Percentiles rank a stretch among this genome's conserved stretches.
These are phyloP conservation scores for Trogon surrucura DNA, from an alignment of 2,113 vertebrate genomes.

Conservation along the genomic window DNA sequence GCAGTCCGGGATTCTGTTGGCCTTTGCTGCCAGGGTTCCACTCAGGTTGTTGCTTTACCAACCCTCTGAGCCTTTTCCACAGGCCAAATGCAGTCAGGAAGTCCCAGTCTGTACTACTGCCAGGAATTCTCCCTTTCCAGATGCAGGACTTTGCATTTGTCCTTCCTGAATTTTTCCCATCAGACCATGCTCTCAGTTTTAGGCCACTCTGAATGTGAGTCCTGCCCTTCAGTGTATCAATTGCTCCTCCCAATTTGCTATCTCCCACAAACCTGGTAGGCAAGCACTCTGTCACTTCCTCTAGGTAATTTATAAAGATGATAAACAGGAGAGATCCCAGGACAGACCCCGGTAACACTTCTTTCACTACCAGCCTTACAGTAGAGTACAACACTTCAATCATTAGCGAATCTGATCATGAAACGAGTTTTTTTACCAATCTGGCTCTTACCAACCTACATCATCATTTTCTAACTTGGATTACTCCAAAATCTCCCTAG, in stretches of 20 bases:
- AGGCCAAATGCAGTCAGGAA: background rate
- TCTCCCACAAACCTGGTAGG: background rate
- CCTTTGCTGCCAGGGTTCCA: background rate
- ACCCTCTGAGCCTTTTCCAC: background rate
- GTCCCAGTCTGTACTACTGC: background rate
- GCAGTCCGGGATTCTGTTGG: background rate
- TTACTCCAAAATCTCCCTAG: background rate
- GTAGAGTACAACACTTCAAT: background rate
- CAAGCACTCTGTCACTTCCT: background rate
- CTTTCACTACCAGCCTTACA: background rate
- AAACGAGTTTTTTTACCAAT: background rate
- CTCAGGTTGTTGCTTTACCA: background rate
- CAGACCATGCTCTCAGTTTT: background rate
- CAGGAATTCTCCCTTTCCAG: background rate
- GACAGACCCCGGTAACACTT: background rate
- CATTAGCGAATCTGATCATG: background rate
- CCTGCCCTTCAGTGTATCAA: background rate
- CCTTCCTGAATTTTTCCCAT: background rate
- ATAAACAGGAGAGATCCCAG: background rate
- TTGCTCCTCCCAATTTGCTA: background rate
- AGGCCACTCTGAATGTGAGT: background rate
- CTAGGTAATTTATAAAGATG: background rate
- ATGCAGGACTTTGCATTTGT: background rate
- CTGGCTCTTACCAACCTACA: background rate
- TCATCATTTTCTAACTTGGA: background rate